Percentiles rank a stretch among this genome's conserved stretches.
Conservation (phyloP, 2,888 invertebrate genomes). For the Crioceris asparagi region DNA sequence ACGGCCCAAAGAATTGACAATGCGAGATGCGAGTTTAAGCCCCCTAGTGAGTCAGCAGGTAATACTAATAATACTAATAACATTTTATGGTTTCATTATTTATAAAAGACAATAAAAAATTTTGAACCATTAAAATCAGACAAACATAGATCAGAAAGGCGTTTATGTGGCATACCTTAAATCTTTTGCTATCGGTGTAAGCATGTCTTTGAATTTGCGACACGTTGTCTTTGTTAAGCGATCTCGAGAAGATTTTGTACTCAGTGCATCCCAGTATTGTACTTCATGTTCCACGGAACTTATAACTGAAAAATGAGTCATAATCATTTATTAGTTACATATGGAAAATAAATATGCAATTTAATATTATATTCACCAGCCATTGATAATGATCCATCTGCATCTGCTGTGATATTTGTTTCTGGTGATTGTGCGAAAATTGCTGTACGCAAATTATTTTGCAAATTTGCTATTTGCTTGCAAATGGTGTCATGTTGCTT, state of each 20-base stretch:
- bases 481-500: slow-evolving; percentile 26
- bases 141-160: too few species aligned
- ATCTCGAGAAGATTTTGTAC: slow-evolving; percentile 39
- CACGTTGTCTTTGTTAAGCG: slow-evolving; percentile 49
- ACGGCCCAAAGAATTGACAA: too few species aligned
- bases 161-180: slow-evolving; percentile 42
- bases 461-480: slow-evolving; percentile 31
- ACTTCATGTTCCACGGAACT: slow-evolving; percentile 59
- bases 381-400: slow-evolving; percentile 25
- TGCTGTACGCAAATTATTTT: slow-evolving; percentile 32
- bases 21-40: too few species aligned
- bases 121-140: too few species aligned
- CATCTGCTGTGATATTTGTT: neutral
- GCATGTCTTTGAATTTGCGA: slow-evolving; percentile 46
- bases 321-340: neutral
- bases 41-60: too few species aligned
- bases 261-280: slow-evolving; percentile 54
- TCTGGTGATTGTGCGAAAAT: slow-evolving; percentile 21
- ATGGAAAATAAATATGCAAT: neutral
- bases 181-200: slow-evolving; percentile 52
- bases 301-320: slow-evolving; percentile 42
- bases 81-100: too few species aligned
- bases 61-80: too few species aligned
- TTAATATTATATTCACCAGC: slow-evolving; percentile 19
- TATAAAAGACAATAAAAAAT: too few species aligned